These are phyloP conservation scores for Periphyllus acericola DNA, from an alignment of 2,888 invertebrate species.

Conservation along the genomic window DNA sequence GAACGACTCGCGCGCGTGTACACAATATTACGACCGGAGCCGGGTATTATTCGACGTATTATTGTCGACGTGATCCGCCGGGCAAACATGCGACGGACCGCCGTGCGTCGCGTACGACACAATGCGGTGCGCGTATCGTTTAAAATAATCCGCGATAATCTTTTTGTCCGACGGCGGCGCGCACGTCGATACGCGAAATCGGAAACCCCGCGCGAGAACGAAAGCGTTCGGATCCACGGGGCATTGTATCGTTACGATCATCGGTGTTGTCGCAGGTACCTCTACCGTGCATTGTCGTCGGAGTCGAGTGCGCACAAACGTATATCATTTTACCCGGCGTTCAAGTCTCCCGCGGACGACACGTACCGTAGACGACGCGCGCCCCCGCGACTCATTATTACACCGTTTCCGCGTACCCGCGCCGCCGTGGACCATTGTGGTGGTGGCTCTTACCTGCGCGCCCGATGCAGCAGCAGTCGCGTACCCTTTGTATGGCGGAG, in stretches of 20 bases:
- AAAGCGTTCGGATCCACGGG: background rate
- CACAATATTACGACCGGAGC: no score
- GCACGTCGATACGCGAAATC: constrained; percentile 47
- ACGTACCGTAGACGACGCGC: constrained; percentile 11
- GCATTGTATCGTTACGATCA: background rate
- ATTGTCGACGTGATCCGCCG: no score
- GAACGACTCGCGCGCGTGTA: no score
- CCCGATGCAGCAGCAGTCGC: background rate
- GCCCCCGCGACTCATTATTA: background rate
- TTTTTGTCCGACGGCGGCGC: constrained; percentile 14
- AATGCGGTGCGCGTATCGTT: constrained; percentile 3
- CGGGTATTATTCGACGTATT: no score
- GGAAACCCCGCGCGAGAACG: constrained; percentile 41
- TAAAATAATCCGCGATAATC: constrained; percentile 47
- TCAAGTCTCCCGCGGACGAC: constrained; percentile 51
- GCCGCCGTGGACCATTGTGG: background rate
- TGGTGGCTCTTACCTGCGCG: background rate
- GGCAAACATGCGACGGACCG: background rate
- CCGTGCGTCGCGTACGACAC: background rate
- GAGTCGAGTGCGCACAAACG: constrained; percentile 24
- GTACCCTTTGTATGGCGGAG: background rate
- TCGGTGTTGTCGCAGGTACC: no score
- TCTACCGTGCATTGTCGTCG: constrained; percentile 30
- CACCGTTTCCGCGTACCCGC: background rate
- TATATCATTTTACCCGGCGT: constrained; percentile 34